Base-by-base conservation (phyloP, 2,113 vertebrate genomes). In the Nesoenas mayeri region DNA sequence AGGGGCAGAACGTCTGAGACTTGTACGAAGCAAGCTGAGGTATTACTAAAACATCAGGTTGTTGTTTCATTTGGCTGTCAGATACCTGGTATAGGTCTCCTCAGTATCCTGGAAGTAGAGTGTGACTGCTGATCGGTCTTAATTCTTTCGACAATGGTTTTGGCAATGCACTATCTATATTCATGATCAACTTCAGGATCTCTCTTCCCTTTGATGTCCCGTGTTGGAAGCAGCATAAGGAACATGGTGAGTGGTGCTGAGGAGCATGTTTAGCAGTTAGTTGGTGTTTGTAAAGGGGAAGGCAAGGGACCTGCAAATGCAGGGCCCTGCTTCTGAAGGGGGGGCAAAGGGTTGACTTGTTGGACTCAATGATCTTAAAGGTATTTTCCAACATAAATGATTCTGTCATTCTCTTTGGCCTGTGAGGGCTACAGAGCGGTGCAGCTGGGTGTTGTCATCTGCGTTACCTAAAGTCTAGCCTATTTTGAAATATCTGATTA, bases 401-500 rank as follows among this genome's bases (percentile, higher is more conserved):
- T 34, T 53, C 71, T 57, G 3, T 38, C 69, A 58, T 61, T 73
- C 47, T 64, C 0, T 80, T 47, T 93, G 73, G 29, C n/a, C 77
- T 28, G 3, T 18, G 40, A 77, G 38, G 69, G 48, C 40, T 87
- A 44, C 83, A 71, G 74, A 87, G 57, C 74, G 81, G 54, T 80
- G 66, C 71, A 79, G 42, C 54, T 64, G 32, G n/a, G 53, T 81
- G 77, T 91, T 81, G 87, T 72, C 66, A 72, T 57, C 32, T 21
- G 38, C 26, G 31, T 95, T 91, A 81, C 84, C 53, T 79, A 67
- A 93, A 9, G 58, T 86, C 56, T 90, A 86, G 54, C 48, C 75
- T 80, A 81, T 81, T 15, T 56, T 91, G 91, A 86, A 95, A 86
- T 64, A 84, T 5, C 25, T 81, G 69, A 84, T 86, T 92, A 82